phyloP scores from a whole-genome alignment of 2,113 vertebrate genomes.

The Alectura lathami region DNA sequence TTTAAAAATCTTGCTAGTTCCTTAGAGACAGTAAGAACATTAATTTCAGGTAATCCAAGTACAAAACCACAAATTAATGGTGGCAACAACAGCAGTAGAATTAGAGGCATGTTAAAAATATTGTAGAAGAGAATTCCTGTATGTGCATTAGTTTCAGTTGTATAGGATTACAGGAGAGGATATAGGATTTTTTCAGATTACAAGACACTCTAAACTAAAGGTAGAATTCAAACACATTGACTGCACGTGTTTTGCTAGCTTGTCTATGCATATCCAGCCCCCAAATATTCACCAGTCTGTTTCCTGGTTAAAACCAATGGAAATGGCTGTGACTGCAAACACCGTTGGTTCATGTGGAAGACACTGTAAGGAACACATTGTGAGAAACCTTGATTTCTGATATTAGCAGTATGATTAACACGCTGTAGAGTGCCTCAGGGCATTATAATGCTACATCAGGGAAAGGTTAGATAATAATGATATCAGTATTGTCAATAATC shows the following conservation, averaged over 20 bases:
- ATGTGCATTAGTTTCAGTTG: neutral
- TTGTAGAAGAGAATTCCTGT: neutral
- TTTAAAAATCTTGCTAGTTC: neutral
- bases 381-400: neutral
- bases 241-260: neutral
- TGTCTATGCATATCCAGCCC: neutral
- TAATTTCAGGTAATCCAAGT: neutral
- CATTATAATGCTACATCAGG: neutral
- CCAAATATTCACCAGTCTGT: neutral
- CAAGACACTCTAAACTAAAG: neutral
- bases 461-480: neutral
- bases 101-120: neutral
- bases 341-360: neutral
- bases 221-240: neutral
- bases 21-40: neutral
- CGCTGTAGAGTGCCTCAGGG: neutral
- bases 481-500: neutral
- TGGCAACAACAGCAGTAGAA: neutral
- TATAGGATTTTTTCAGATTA: neutral
- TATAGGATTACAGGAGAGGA: neutral
- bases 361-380: neutral
- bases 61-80: neutral
- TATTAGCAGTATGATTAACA: neutral
- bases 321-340: neutral
- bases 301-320: neutral